Evolutionary conservation across 2,113 vertebrate genomes (phyloP).

Genomic region (Uria aalge): DNA sequence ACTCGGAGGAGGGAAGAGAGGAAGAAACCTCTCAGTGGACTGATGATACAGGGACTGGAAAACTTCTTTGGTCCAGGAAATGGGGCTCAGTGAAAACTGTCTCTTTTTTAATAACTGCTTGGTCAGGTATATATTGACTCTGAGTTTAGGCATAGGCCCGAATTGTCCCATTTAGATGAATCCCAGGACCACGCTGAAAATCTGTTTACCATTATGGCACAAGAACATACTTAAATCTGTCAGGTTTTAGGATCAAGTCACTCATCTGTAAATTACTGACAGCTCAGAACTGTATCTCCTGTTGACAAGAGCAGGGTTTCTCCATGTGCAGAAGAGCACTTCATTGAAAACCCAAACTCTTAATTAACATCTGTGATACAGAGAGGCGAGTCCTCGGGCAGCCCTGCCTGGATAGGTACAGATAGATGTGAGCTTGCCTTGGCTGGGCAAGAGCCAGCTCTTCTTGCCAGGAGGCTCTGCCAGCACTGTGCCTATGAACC

Average conservation of each 20-base stretch:
- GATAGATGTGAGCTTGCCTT: neutral
- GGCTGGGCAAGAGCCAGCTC: neutral
- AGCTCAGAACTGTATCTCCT: neutral
- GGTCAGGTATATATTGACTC: neutral
- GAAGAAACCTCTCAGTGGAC: neutral
- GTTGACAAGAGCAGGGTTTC: neutral
- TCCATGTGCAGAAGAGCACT: neutral
- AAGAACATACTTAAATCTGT: neutral
- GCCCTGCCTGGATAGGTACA: neutral
- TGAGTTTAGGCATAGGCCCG: neutral
- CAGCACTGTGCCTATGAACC: rapidly evolving
- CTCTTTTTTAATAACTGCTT: neutral
- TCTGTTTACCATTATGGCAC: neutral
- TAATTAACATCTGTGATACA: neutral
- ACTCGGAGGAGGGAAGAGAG: neutral
- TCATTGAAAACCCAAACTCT: neutral
- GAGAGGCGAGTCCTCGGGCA: neutral
- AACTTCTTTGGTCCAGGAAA: neutral
- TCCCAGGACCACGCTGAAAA: neutral
- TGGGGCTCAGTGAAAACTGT: neutral
- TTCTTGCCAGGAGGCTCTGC: neutral
- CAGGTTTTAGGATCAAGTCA: neutral
- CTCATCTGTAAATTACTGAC: neutral
- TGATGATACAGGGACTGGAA: neutral
- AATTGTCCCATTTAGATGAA: neutral